phyloP scores from a whole-genome alignment of 1,140 invertebrate species.

The Drosophila lowei region DNA sequence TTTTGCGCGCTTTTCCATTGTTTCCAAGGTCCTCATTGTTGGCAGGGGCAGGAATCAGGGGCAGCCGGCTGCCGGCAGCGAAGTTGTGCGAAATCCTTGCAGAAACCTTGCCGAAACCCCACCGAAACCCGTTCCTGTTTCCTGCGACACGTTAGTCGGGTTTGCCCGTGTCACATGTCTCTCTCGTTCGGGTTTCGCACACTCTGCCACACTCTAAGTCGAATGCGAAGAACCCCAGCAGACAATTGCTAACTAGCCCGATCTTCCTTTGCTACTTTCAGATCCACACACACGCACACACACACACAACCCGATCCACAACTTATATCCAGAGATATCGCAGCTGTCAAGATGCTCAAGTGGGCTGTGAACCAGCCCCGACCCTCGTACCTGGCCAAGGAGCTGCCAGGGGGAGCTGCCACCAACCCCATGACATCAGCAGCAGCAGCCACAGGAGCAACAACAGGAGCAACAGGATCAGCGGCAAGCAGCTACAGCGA shows the following conservation, averaged over 20 bases:
- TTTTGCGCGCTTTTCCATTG: slow-evolving; percentile 51
- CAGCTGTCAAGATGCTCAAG: slow-evolving; percentile 78
- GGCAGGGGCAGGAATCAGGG: slow-evolving; percentile 24
- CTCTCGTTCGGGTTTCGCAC: neutral
- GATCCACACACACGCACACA: slow-evolving; percentile 2
- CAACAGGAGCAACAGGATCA: neutral
- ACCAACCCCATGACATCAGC: slow-evolving; percentile 8
- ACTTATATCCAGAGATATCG: slow-evolving; percentile 11
- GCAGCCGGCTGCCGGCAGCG: slow-evolving; percentile 1
- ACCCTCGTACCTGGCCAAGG: slow-evolving; percentile 61
- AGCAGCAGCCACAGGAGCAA: slow-evolving; percentile 8
- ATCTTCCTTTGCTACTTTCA: slow-evolving; percentile 31
- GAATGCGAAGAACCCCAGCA: neutral
- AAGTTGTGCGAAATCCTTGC: slow-evolving; percentile 12
- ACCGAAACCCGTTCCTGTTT: slow-evolving; percentile 37
- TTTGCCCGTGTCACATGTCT: slow-evolving; percentile 4
- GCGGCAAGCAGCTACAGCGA: slow-evolving; percentile 39
- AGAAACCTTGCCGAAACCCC: slow-evolving; percentile 28
- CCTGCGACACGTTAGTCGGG: slow-evolving; percentile 27
- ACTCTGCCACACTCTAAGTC: neutral
- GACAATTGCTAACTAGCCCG: slow-evolving; percentile 37
- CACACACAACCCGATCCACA: neutral
- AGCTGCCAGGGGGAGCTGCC: slow-evolving; percentile 22
- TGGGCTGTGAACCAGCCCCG: slow-evolving; percentile 80
- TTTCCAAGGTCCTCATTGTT: slow-evolving; percentile 35